Percentiles rank a stretch among this genome's conserved stretches.
These are phyloP conservation scores for Trichechus manatus DNA, from an alignment of 2,113 vertebrate genomes.

Conservation along the genomic window DNA sequence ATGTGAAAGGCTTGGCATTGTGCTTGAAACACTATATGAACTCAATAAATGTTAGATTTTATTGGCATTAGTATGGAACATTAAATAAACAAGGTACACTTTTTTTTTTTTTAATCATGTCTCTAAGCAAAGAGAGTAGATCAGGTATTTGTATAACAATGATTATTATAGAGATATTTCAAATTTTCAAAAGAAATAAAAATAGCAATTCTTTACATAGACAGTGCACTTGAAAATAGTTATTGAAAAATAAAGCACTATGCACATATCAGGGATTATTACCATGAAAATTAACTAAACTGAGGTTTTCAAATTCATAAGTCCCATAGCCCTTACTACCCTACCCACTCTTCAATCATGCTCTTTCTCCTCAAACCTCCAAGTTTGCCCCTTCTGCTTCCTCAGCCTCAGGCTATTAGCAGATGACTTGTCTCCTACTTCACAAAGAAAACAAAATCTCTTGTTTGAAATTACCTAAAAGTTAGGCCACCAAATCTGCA, in stretches of 20 bases:
- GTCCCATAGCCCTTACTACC: neutral
- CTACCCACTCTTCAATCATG: neutral
- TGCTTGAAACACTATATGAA: neutral
- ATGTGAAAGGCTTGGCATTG: neutral
- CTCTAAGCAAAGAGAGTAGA: neutral
- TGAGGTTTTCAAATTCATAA: neutral
- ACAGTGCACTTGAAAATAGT: neutral
- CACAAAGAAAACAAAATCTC: neutral
- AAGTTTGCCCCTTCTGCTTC: neutral
- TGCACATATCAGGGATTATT: neutral
- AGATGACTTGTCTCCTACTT: neutral
- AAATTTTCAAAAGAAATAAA: neutral
- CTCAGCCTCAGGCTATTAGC: neutral
- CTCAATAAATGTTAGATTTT: neutral
- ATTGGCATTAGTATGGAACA: neutral
- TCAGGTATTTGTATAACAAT: neutral
- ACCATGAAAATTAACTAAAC: neutral
- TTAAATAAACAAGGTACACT: neutral
- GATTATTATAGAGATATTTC: neutral
- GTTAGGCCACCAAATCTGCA: neutral
- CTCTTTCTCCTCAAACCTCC: neutral
- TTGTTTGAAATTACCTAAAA: neutral
- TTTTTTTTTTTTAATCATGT: neutral
- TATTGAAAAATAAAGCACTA: neutral
- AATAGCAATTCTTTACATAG: neutral